Base-by-base conservation (phyloP, 2,797 vertebrate genomes). In the Lerista edwardsae region DNA sequence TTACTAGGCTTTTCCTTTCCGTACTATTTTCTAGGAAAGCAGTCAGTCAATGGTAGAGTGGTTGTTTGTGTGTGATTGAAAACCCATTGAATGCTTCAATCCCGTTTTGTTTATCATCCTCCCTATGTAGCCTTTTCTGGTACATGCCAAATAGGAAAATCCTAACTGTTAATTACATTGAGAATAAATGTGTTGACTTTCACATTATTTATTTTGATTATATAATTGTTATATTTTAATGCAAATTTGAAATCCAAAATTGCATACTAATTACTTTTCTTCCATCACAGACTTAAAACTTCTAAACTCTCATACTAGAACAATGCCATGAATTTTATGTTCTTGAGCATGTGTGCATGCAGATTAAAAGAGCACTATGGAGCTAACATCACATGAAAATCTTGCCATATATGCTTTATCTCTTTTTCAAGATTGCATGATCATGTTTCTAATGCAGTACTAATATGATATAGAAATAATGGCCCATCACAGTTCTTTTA, bases 391-490 rank as follows among this genome's bases (percentile, higher is more conserved):
- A 95, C 94, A 91, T 94, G 85, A 88, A 93, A 91, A 88, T 91
- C 85, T 92, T 92, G 93, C 91, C 93, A 89, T 89, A 94, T 94
- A 86, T 94, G 94, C 88, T 95, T 95, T 96, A 93, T 93, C 95
- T 95, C 93, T 94, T 94, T 94, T 91, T 92, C 85, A 91, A 85
- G 92, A 86, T 96, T 96, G 95, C 96, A 96, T 96, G 96, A 94
- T 80, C 93, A 88, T 95, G 90, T 94, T 95, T 95, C 94, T 94
- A 91, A 94, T 95, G 57, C 55, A 71, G 94, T 95, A 94, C 94
- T 96, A 91, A 95, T 96, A 93, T 96, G 93, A 92, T 94, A 95
- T 95, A 94, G 92, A 94, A 95, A 93, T 95, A 92, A 95, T 93
- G 90, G 91, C 94, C 93, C 94, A 76, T 93, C 94, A 93, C 95